Conservation (phyloP, 2,888 invertebrate species). For the Dynastes hyllus region DNA sequence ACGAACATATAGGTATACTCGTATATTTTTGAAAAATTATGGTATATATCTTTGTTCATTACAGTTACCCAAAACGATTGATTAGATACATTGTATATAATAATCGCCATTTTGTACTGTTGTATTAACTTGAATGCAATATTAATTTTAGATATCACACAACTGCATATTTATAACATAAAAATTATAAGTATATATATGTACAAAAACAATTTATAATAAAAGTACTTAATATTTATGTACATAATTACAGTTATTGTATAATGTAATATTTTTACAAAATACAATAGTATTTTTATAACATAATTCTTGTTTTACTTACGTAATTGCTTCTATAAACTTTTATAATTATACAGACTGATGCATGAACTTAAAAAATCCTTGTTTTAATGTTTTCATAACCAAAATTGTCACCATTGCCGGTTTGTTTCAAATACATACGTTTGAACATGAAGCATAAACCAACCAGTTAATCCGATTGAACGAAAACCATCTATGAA, state of each 20-base stretch:
- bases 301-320: not conserved
- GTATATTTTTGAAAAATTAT: not conserved
- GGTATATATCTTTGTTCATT: conserved; percentile 25
- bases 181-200: conserved; percentile 33
- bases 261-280: conserved; percentile 42
- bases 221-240: conserved; percentile 40
- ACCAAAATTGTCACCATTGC: too few relatives aligned
- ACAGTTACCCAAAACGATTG: conserved; percentile 49
- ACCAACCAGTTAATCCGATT: too few relatives aligned
- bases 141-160: conserved; percentile 43
- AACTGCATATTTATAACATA: conserved; percentile 43
- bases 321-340: too few relatives aligned
- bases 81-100: conserved; percentile 43
- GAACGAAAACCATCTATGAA: too few relatives aligned
- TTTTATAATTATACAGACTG: too few relatives aligned
- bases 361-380: too few relatives aligned
- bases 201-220: conserved; percentile 33
- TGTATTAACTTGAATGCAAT: conserved; percentile 47
- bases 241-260: conserved; percentile 36
- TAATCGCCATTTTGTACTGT: conserved; percentile 34
- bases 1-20: too few relatives aligned
- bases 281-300: conserved; percentile 46
- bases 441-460: too few relatives aligned
- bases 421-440: too few relatives aligned
- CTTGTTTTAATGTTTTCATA: too few relatives aligned